Conservation (phyloP, 2,888 invertebrate genomes). For the Bellardia bayeri region DNA sequence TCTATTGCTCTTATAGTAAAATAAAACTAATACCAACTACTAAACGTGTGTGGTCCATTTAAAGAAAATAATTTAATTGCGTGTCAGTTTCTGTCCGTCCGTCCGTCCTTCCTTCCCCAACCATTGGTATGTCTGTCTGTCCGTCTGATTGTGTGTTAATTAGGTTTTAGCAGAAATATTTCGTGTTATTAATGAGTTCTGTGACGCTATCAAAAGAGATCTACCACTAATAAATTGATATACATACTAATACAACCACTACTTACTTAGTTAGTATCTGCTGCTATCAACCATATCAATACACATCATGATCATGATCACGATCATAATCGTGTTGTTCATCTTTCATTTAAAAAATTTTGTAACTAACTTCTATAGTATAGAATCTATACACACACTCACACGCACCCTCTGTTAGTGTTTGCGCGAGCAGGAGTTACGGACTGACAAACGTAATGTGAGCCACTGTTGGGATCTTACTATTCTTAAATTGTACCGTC, state of each 20-base stretch:
- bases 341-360: conserved; percentile 20
- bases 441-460: background rate
- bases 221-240: conserved; percentile 42
- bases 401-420: background rate
- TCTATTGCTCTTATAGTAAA: background rate
- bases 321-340: conserved; percentile 20
- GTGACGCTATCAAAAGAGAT: conserved; percentile 68
- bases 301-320: conserved; percentile 52
- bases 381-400: conserved; percentile 12
- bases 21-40: background rate
- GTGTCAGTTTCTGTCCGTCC: conserved; percentile 36
- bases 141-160: conserved; percentile 67
- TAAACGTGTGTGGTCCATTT: conserved; percentile 59
- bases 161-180: conserved; percentile 72
- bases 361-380: conserved; percentile 15
- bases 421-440: background rate
- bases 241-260: conserved; percentile 29
- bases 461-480: too few species aligned
- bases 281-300: conserved; percentile 54
- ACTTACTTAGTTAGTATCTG: conserved; percentile 27
- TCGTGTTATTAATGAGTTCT: conserved; percentile 73
- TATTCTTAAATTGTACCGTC: too few species aligned
- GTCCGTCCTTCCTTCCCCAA: conserved; percentile 12
- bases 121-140: conserved; percentile 19
- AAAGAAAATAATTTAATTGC: conserved; percentile 67